These are phyloP conservation scores for Xanthorhoe spadicearia DNA, from an alignment of 2,888 invertebrate genomes.

Conservation along the genomic window DNA sequence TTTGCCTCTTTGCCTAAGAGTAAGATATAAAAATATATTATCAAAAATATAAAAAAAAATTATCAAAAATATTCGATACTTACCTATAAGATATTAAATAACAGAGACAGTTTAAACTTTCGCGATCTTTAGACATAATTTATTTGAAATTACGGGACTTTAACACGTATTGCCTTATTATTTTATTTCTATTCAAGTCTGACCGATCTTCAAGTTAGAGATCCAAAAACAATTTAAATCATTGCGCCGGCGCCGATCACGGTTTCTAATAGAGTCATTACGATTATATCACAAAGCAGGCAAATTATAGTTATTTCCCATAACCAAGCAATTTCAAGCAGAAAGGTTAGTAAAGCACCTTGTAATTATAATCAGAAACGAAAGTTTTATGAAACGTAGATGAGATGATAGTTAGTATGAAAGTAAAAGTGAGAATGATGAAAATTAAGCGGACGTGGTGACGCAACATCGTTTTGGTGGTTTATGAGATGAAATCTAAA, in stretches of 20 bases:
- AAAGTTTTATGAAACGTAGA: slow-evolving; percentile 77
- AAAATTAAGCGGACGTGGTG: slow-evolving; percentile 26
- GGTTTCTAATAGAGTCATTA: slow-evolving; percentile 45
- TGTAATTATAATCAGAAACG: slow-evolving; percentile 55
- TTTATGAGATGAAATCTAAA: slow-evolving; percentile 25
- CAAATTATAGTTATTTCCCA: slow-evolving; percentile 40
- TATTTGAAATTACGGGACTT: too few species aligned
- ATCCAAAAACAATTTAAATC: background rate
- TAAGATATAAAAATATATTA: too few species aligned
- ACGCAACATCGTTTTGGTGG: slow-evolving; percentile 26
- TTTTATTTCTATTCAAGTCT: too few species aligned
- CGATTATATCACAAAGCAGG: slow-evolving; percentile 38
- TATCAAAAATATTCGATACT: too few species aligned
- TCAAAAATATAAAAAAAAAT: too few species aligned
- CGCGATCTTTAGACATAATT: too few species aligned
- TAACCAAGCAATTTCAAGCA: slow-evolving; percentile 34
- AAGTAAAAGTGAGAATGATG: slow-evolving; percentile 36
- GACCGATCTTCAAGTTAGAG: too few species aligned
- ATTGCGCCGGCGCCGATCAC: slow-evolving; percentile 11
- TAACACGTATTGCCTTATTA: too few species aligned
- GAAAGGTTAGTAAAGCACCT: slow-evolving; percentile 46
- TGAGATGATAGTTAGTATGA: slow-evolving; percentile 42
- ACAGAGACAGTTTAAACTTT: too few species aligned
- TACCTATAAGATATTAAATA: too few species aligned
- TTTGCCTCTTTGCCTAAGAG: too few species aligned